phyloP scores from a whole-genome alignment of 2,888 invertebrate genomes.

The Leptura quadrifasciata region DNA sequence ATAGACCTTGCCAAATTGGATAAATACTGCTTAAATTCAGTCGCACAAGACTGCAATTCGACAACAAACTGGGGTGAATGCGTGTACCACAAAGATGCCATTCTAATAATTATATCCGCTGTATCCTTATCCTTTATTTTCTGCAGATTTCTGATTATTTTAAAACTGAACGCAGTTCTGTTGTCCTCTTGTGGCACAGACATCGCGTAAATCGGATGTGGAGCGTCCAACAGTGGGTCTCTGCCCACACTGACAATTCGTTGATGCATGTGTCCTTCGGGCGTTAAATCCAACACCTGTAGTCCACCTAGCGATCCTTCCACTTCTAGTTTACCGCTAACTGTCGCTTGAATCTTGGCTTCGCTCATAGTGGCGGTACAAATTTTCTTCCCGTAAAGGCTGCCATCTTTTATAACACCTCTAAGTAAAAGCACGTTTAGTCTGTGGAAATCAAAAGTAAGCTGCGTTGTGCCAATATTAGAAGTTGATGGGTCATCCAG shows the following conservation, averaged over 20 bases:
- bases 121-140: constrained; percentile 60
- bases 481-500: constrained; percentile 54
- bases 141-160: constrained; percentile 70
- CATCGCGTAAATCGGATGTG: constrained; percentile 70
- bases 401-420: constrained; percentile 82
- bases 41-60: constrained; percentile 91
- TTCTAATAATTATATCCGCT: constrained; percentile 76
- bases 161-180: constrained; percentile 76
- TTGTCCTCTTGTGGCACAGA: constrained; percentile 67
- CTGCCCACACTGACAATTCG: constrained; percentile 90
- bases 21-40: constrained; percentile 92
- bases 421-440: constrained; percentile 91
- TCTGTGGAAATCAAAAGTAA: constrained; percentile 95
- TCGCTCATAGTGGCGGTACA: constrained; percentile 95
- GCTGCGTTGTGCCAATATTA: constrained; percentile 82
- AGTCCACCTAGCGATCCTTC: constrained; percentile 94
- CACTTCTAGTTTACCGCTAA: constrained; percentile 79
- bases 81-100: constrained; percentile 95
- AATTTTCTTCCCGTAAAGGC: constrained; percentile 88
- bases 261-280: constrained; percentile 88
- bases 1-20: constrained; percentile 90
- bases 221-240: constrained; percentile 79
- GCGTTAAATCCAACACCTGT: constrained; percentile 91
- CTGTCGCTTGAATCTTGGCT: constrained; percentile 90
- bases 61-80: constrained; percentile 91